A percentile compares a stretch with the other conserved stretches of the same genome.
Conservation (phyloP, 2,797 vertebrate genomes). For the Onychomys torridus region DNA sequence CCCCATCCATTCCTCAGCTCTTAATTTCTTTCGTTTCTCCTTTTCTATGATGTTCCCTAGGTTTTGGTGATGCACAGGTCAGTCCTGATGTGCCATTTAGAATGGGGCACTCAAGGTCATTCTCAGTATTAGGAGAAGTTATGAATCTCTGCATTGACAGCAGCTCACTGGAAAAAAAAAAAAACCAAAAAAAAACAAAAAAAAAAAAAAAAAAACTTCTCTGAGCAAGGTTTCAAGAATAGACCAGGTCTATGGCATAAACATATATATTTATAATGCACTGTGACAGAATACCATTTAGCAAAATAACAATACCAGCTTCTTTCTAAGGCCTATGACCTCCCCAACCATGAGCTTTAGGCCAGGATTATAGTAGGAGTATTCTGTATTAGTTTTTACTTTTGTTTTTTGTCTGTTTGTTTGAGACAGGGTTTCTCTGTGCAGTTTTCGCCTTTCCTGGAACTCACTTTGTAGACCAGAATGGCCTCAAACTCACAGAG, state of each 20-base stretch:
- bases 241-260: neutral
- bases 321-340: neutral
- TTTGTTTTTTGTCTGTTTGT: too few relatives aligned
- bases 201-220: neutral
- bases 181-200: too few relatives aligned
- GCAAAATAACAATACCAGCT: neutral
- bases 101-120: accelerated
- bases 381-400: neutral
- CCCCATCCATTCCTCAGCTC: too few relatives aligned
- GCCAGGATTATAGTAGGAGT: neutral
- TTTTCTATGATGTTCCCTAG: neutral
- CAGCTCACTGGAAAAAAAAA: too few relatives aligned
- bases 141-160: neutral
- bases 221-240: neutral
- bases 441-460: too few relatives aligned
- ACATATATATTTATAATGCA: neutral
- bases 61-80: neutral
- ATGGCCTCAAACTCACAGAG: too few relatives aligned
- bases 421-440: too few relatives aligned
- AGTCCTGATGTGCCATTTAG: neutral
- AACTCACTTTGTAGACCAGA: too few relatives aligned
- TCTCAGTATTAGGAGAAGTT: neutral
- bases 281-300: neutral
- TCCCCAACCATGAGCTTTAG: neutral
- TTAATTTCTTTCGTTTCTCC: neutral